Evolutionary conservation across 2,113 vertebrate genomes (phyloP).

Genomic region (Oriolus oriolus): DNA sequence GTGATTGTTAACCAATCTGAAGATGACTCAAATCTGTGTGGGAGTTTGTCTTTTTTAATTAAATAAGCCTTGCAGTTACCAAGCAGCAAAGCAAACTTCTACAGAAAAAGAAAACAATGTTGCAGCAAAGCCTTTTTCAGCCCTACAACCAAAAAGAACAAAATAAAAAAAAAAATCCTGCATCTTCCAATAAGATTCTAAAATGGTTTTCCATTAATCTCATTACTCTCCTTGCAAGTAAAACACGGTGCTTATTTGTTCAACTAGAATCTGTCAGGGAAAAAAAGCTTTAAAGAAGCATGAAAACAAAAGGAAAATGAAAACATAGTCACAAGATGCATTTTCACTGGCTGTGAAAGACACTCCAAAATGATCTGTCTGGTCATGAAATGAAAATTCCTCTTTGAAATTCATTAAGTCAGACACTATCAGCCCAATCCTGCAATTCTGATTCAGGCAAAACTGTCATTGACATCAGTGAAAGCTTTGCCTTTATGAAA

Average conservation of each 20-base stretch:
- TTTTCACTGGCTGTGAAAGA: constrained; percentile 6
- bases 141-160: neutral
- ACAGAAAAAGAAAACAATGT: neutral
- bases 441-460: constrained; percentile 24
- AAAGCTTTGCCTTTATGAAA: neutral
- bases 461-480: constrained; percentile 13
- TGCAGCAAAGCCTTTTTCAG: neutral
- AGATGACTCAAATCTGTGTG: neutral
- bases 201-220: neutral
- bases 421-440: constrained; percentile 24
- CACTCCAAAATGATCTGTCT: constrained; percentile 13
- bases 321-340: neutral
- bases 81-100: neutral
- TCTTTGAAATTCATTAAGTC: constrained; percentile 50
- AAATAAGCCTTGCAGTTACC: neutral
- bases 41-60: neutral
- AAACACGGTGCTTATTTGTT: neutral
- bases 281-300: neutral
- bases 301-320: neutral
- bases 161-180: neutral
- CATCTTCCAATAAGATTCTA: neutral
- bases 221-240: neutral
- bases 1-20: neutral
- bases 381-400: constrained; percentile 15
- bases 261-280: neutral